Evolutionary conservation across 2,888 invertebrate genomes (phyloP), one percentile per base, ranked within the genome.

Genomic region (Horisme vitalbata): DNA sequence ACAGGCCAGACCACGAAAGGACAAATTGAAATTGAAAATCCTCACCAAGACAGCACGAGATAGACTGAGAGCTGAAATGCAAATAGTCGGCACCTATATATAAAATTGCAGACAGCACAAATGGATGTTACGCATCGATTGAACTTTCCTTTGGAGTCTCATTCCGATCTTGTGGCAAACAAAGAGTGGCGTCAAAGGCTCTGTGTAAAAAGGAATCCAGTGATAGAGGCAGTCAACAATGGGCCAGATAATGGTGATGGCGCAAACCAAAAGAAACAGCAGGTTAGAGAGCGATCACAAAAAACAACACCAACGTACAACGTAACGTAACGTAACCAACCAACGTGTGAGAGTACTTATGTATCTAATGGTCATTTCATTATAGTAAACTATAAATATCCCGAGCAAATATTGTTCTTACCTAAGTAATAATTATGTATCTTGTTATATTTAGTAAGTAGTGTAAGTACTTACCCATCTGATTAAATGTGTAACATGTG

Each of bases 201-300:
- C 79, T 71, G 75, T 82, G 83, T 82, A 79, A 85, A 84, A 87
- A 87, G 87, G 83, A 87, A 85, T 83, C 86, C 87, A 81, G 83
- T 86, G 85, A 86, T 86, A 85, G 82, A 86, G 85, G 85, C 81
- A 86, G 86, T 85, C 87, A 83, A 87, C 87, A 87, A 87, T 86
- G 78, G 85, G 81, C 77, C 74, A 79, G 83, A 83, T 78, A 79
- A 72, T 65, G 64, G 68, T 41, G n/a, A 18, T 55, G 65, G 52
- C 53, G 30, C 48, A 67, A 74, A 48, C 27, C 51, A 44, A 12
- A 41, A 41, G 52, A 52, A 45, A 20, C 9, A 52, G 70, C 70
- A 68, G 18, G 8, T 23, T 9, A 0, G 10, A 4, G n/a, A n/a
- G n/a, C n/a, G n/a, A n/a, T n/a, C n/a, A n/a, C n/a, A n/a, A n/a